Percentiles rank a stretch among this genome's conserved stretches.
These are phyloP conservation scores for Terebella lapidaria DNA, from an alignment of 2,888 invertebrate species.

Conservation along the genomic window DNA sequence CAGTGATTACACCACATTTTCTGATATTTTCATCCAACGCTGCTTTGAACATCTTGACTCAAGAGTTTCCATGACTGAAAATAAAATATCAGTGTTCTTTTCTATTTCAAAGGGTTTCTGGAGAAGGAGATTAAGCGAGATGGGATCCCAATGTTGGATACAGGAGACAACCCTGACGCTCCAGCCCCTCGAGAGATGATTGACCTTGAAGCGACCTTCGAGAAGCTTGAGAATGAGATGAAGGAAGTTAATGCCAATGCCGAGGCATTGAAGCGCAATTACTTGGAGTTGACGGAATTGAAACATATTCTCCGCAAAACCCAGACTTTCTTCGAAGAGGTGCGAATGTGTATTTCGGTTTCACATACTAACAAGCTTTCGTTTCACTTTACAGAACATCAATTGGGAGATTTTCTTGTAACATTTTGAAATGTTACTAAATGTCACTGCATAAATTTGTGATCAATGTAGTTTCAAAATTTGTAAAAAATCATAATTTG, in stretches of 20 bases:
- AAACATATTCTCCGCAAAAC: slow-evolving; percentile 97
- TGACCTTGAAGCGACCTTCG: slow-evolving; percentile 65
- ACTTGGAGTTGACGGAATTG: slow-evolving; percentile 91
- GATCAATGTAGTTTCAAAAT: no score
- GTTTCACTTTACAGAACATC: slow-evolving; percentile 40
- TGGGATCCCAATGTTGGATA: slow-evolving; percentile 95
- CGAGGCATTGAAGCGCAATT: slow-evolving; percentile 94
- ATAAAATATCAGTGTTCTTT: no score
- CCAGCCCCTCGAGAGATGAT: slow-evolving; percentile 89
- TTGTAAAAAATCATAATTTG: no score
- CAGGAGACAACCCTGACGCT: slow-evolving; percentile 97
- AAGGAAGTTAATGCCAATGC: slow-evolving; percentile 98
- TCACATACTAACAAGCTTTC: not conserved
- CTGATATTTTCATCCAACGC: no score
- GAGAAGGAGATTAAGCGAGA: slow-evolving; percentile 98
- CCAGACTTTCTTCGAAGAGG: slow-evolving; percentile 98
- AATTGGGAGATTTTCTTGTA: no score
- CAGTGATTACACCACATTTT: not conserved
- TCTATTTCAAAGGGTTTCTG: slow-evolving; percentile 64
- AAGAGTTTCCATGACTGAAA: no score
- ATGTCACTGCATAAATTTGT: no score
- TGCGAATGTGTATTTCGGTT: no score
- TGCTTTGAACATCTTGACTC: no score
- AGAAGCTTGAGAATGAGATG: slow-evolving; percentile 95
- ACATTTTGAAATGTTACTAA: no score